These are phyloP conservation scores for Cyclophora albipunctata DNA, from an alignment of 2,888 invertebrate species.

Conservation along the genomic window DNA sequence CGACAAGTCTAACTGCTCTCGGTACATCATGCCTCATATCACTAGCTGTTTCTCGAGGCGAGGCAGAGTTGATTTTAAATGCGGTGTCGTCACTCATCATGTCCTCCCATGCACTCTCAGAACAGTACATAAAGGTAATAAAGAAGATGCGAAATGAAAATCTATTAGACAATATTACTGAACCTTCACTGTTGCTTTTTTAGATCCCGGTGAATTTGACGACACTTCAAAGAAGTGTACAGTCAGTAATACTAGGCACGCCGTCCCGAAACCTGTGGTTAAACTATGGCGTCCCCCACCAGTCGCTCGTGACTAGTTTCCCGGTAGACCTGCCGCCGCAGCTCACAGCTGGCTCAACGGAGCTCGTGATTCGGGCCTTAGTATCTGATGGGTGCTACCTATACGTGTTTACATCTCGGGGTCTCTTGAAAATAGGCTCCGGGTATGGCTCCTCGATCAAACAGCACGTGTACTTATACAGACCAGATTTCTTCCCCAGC, in stretches of 20 bases:
- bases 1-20: constrained; percentile 85
- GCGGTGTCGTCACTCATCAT: constrained; percentile 92
- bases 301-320: constrained; percentile 82
- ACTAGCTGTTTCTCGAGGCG: constrained; percentile 93
- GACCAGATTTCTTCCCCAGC: constrained; percentile 85
- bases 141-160: too few species aligned
- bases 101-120: constrained; percentile 84
- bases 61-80: constrained; percentile 91
- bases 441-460: constrained; percentile 95
- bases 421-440: constrained; percentile 94
- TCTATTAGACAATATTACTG: too few species aligned
- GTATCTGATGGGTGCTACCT: constrained; percentile 94
- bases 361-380: constrained; percentile 75
- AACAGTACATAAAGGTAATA: constrained; percentile 85
- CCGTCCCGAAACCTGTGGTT: constrained; percentile 91
- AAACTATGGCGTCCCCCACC: constrained; percentile 88
- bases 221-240: constrained; percentile 90
- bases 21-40: constrained; percentile 95
- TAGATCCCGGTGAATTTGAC: constrained; percentile 90
- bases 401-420: constrained; percentile 89
- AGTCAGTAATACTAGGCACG: constrained; percentile 90
- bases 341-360: constrained; percentile 44
- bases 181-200: constrained; percentile 12
- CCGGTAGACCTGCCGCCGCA: constrained; percentile 61
- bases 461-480: constrained; percentile 91